Conservation (phyloP, 2,888 invertebrate species). For the Drosophila nr. perissopoda region DNA sequence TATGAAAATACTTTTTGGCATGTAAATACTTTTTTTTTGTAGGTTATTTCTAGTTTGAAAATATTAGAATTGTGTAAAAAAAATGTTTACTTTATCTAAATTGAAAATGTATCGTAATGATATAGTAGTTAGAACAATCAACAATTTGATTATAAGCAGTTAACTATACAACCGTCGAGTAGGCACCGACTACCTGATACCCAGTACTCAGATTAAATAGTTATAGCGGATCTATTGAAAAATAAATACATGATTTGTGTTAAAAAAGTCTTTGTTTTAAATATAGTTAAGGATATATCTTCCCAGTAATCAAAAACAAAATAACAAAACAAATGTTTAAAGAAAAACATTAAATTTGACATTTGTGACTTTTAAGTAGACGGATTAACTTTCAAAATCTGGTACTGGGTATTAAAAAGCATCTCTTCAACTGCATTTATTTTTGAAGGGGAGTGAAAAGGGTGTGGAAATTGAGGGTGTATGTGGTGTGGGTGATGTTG, state of each 20-base stretch:
- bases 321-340: background rate
- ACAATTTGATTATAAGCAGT: slow-evolving; percentile 2
- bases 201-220: background rate
- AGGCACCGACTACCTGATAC: background rate
- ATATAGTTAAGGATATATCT: background rate
- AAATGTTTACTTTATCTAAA: background rate
- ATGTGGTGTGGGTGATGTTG: slow-evolving; percentile 4
- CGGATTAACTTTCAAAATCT: background rate
- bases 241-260: background rate
- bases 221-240: background rate
- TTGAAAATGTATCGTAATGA: background rate
- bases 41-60: background rate
- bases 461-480: slow-evolving; percentile 4
- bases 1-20: slow-evolving; percentile 1
- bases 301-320: background rate
- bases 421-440: background rate
- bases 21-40: background rate
- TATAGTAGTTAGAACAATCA: background rate
- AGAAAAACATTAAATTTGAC: background rate
- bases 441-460: background rate
- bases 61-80: background rate
- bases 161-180: background rate
- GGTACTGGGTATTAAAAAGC: slow-evolving; percentile 1
- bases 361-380: background rate
- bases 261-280: background rate